Conservation (phyloP, 2,888 invertebrate species). For the Beris morrisii region DNA sequence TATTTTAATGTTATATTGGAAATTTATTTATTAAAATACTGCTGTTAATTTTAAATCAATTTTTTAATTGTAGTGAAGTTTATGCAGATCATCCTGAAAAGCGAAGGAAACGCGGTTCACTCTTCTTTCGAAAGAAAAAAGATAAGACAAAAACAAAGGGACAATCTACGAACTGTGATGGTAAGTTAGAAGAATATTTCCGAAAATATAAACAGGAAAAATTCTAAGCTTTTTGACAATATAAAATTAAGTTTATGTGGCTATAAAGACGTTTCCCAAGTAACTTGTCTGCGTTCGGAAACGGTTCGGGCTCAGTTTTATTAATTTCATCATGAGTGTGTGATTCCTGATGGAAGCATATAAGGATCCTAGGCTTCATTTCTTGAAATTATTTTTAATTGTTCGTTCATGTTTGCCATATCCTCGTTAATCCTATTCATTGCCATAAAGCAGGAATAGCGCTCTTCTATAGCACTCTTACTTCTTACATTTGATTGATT, state of each 20-base stretch:
- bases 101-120: slow-evolving; percentile 81
- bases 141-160: slow-evolving; percentile 58
- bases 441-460: too few relatives aligned
- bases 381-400: too few relatives aligned
- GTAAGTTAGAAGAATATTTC: slow-evolving; percentile 34
- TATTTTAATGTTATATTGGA: neutral
- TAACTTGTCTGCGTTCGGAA: too few relatives aligned
- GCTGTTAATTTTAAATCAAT: neutral
- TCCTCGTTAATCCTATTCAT: too few relatives aligned
- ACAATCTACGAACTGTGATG: slow-evolving; percentile 51
- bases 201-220: neutral
- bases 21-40: neutral
- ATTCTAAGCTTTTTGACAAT: neutral
- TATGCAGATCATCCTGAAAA: slow-evolving; percentile 75
- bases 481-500: too few relatives aligned
- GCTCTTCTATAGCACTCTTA: too few relatives aligned
- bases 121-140: slow-evolving; percentile 92
- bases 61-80: slow-evolving; percentile 46
- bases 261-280: neutral
- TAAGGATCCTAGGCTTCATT: too few relatives aligned
- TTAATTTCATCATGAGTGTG: too few relatives aligned
- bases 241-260: neutral
- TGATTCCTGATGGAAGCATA: too few relatives aligned
- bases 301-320: too few relatives aligned
- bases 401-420: too few relatives aligned